Conservation (phyloP, 1,140 invertebrate genomes). For the Rhagoletis pomonella region DNA sequence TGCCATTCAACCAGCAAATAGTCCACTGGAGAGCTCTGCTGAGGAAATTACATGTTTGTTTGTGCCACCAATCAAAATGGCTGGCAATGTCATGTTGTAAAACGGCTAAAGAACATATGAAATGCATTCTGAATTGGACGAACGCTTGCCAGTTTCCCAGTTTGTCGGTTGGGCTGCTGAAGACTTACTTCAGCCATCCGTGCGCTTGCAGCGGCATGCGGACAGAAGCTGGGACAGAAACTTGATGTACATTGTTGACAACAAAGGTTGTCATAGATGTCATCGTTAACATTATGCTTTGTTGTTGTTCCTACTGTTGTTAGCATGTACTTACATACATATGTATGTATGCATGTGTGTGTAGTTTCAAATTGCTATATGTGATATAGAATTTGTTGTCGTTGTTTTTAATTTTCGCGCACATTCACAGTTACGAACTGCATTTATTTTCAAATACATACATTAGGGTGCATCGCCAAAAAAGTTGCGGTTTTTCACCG, state of each 20-base stretch:
- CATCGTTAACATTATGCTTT: slow-evolving; percentile 11
- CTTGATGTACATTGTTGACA: slow-evolving; percentile 16
- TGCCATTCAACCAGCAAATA: background rate
- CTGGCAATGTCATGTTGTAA: slow-evolving; percentile 39
- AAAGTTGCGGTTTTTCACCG: too few relatives aligned
- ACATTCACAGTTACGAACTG: too few relatives aligned
- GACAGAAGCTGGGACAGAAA: background rate
- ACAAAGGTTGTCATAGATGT: slow-evolving; percentile 26
- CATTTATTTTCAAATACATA: too few relatives aligned
- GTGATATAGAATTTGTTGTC: background rate
- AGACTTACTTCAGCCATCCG: slow-evolving; percentile 5
- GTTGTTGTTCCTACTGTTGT: background rate
- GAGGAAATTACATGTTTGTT: slow-evolving; percentile 42
- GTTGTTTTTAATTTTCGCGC: background rate
- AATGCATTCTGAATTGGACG: slow-evolving; percentile 43
- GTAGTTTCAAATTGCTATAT: background rate
- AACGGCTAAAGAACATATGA: slow-evolving; percentile 6
- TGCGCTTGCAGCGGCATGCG: background rate
- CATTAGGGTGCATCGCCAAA: too few relatives aligned
- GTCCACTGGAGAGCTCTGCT: background rate
- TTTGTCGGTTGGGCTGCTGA: background rate
- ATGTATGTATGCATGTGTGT: background rate
- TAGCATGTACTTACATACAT: background rate
- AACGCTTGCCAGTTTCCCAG: slow-evolving; percentile 22
- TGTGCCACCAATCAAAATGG: slow-evolving; percentile 42